phyloP scores from a whole-genome alignment of 2,888 invertebrate genomes.

The Craniophora ligustri region DNA sequence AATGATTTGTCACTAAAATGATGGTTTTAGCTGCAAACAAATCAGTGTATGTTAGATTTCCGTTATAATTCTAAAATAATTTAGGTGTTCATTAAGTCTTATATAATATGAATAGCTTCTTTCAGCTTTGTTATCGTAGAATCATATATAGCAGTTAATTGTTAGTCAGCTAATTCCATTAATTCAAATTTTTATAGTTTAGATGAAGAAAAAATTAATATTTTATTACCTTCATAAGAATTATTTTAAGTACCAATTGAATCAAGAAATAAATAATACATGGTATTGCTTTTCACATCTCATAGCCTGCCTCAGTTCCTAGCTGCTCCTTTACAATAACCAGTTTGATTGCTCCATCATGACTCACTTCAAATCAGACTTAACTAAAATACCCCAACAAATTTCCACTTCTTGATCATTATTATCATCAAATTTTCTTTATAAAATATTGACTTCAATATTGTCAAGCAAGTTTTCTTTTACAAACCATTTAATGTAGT shows the following conservation, averaged over 20 bases:
- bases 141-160: background rate
- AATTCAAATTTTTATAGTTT: background rate
- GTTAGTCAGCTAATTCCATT: background rate
- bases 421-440: slow-evolving; percentile 7
- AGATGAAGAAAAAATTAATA: background rate
- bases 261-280: slow-evolving; percentile 4
- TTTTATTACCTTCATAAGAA: background rate
- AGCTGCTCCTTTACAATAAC: background rate
- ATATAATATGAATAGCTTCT: slow-evolving; percentile 48
- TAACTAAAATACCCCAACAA: slow-evolving; percentile 3
- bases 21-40: background rate
- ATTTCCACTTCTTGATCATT: slow-evolving; percentile 1
- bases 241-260: background rate
- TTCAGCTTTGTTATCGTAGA: slow-evolving; percentile 30
- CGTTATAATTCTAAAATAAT: slow-evolving; percentile 36
- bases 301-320: background rate
- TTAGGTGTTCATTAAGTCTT: slow-evolving; percentile 31
- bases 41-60: background rate
- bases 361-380: background rate
- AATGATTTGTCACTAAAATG: too few relatives aligned
- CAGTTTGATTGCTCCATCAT: background rate
- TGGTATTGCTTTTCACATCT: slow-evolving; percentile 1
- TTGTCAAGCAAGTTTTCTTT: background rate
- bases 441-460: slow-evolving; percentile 13
- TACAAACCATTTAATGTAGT: background rate